These are phyloP conservation scores for Scaptodrosophila latifasciaeformis DNA, from an alignment of 2,888 invertebrate genomes.

Conservation along the genomic window DNA sequence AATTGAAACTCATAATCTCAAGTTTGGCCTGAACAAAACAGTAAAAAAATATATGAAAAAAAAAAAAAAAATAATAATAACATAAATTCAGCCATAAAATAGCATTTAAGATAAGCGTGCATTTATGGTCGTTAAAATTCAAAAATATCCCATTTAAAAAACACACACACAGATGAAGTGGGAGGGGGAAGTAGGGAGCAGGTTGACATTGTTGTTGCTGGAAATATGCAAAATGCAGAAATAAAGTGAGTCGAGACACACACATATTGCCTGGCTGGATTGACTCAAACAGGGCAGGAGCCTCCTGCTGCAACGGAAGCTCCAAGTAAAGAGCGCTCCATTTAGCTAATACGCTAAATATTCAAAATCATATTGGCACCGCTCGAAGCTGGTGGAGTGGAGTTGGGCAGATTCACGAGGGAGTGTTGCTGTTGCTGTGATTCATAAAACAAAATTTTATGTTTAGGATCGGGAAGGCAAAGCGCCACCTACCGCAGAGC, in stretches of 20 bases:
- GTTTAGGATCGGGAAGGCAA: conserved; percentile 5
- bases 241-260: neutral
- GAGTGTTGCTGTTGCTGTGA: no score
- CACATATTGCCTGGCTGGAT: neutral
- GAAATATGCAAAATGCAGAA: conserved; percentile 36
- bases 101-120: conserved; percentile 68
- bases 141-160: conserved; percentile 64
- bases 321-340: conserved; percentile 63
- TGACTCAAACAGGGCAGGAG: neutral
- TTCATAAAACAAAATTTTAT: conserved; percentile 55
- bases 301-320: conserved; percentile 52
- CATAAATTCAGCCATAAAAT: conserved; percentile 67
- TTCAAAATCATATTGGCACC: conserved; percentile 64
- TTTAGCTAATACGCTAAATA: conserved; percentile 68
- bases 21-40: conserved; percentile 17
- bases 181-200: neutral
- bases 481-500: neutral
- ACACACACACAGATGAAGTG: conserved; percentile 21
- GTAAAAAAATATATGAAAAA: neutral
- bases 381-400: neutral
- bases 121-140: conserved; percentile 69
- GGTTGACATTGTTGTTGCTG: neutral
- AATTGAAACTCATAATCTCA: conserved; percentile 57
- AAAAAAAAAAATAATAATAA: conserved; percentile 2
- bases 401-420: conserved; percentile 7